These are phyloP conservation scores for Arge pagana DNA, from an alignment of 2,888 invertebrate species.

Conservation along the genomic window DNA sequence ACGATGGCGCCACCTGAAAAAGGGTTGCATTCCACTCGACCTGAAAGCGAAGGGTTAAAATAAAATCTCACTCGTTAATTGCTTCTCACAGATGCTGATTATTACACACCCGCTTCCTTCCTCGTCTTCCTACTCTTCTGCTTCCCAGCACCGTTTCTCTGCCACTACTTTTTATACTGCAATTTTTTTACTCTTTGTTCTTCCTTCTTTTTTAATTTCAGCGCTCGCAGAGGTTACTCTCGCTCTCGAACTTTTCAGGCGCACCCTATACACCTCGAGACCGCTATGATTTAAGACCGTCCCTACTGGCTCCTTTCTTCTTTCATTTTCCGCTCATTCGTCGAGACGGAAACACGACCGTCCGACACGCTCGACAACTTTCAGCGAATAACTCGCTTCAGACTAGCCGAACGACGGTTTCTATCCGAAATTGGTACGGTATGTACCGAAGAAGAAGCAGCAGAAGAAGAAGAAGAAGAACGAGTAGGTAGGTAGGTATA, in stretches of 20 bases:
- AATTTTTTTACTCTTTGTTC: conserved; percentile 1
- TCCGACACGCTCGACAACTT: too few relatives aligned
- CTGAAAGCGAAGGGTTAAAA: conserved; percentile 22
- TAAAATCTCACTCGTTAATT: conserved; percentile 56
- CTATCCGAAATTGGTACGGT: too few relatives aligned
- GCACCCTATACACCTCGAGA: background rate
- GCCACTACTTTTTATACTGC: background rate
- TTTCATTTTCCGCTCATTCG: conserved; percentile 10
- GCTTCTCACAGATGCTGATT: conserved; percentile 31
- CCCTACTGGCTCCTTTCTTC: conserved; percentile 2
- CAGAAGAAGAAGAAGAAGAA: too few relatives aligned
- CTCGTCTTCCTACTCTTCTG: background rate
- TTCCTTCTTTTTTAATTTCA: conserved; percentile 1
- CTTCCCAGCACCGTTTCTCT: background rate
- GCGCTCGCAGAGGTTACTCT: too few relatives aligned
- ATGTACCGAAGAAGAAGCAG: too few relatives aligned
- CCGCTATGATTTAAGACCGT: conserved; percentile 15
- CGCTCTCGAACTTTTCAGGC: too few relatives aligned
- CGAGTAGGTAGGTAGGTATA: too few relatives aligned
- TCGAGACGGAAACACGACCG: too few relatives aligned
- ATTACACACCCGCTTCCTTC: conserved; percentile 6
- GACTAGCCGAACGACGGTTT: too few relatives aligned
- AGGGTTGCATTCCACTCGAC: conserved; percentile 5
- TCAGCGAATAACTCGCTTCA: too few relatives aligned
- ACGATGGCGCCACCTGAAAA: conserved; percentile 33